These are phyloP conservation scores for Dinocampus coccinellae DNA, from an alignment of 2,888 invertebrate species.

Conservation along the genomic window DNA sequence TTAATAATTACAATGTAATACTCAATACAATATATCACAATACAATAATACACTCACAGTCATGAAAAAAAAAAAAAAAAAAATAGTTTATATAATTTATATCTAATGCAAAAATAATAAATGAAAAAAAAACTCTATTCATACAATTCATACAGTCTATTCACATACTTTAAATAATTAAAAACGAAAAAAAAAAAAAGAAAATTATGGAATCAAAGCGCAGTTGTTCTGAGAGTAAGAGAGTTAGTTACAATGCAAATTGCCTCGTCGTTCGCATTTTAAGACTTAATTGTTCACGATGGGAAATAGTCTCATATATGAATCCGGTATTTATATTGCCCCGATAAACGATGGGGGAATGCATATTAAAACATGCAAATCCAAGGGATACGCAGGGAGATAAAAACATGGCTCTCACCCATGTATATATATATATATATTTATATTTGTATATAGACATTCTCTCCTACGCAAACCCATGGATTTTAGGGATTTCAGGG, in stretches of 20 bases:
- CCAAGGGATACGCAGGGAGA: slow-evolving; percentile 34
- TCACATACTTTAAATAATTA: no score
- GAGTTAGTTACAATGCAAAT: slow-evolving; percentile 48
- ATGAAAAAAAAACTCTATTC: no score
- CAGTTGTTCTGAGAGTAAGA: not conserved
- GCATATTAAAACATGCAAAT: slow-evolving; percentile 57
- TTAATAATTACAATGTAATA: no score
- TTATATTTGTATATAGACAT: not conserved
- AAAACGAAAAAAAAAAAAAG: not conserved
- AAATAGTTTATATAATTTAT: no score
- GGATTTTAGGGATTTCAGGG: slow-evolving; percentile 28
- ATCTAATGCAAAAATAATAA: no score
- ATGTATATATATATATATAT: not conserved
- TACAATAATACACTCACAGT: no score
- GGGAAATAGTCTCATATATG: slow-evolving; percentile 48
- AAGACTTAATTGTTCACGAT: slow-evolving; percentile 51
- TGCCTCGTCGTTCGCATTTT: slow-evolving; percentile 47
- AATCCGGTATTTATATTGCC: slow-evolving; percentile 56
- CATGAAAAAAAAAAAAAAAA: no score
- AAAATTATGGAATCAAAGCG: not conserved
- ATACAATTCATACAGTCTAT: no score
- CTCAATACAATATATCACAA: no score
- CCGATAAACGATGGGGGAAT: slow-evolving; percentile 50
- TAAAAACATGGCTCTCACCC: slow-evolving; percentile 12
- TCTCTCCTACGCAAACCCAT: not conserved